Conservation (phyloP, 2,113 vertebrate species). For the Phylloscopus trochiloides region DNA sequence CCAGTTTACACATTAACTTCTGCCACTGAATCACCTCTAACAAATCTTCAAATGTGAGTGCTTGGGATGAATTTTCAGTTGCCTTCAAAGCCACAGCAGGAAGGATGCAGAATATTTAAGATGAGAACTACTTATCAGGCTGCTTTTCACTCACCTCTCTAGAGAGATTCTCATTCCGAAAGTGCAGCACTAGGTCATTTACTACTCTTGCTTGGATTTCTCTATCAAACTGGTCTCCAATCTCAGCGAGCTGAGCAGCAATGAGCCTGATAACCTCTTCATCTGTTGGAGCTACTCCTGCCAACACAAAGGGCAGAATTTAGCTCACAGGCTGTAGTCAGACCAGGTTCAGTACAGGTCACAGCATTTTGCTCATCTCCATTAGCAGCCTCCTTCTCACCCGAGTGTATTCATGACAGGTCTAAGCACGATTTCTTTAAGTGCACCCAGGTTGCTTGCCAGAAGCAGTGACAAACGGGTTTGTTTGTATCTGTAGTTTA, state of each 20-base stretch:
- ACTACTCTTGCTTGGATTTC: slow-evolving; percentile 51
- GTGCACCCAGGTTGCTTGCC: neutral
- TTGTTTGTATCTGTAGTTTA: neutral
- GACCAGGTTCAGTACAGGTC: neutral
- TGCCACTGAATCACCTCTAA: neutral
- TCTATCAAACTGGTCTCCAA: slow-evolving; percentile 69
- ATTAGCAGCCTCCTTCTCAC: neutral
- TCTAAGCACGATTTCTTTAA: neutral
- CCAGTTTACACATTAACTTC: neutral
- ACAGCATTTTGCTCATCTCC: neutral
- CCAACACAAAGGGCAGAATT: neutral
- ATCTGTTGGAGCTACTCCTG: neutral
- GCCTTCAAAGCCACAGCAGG: neutral
- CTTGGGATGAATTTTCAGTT: neutral
- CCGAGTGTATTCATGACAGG: neutral
- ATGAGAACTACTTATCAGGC: neutral
- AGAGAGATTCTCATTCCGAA: slow-evolving; percentile 16
- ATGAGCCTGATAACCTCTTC: slow-evolving; percentile 63
- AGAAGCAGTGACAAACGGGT: neutral
- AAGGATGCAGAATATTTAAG: neutral
- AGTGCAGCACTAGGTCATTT: slow-evolving; percentile 24
- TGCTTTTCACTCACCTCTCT: slow-evolving; percentile 55
- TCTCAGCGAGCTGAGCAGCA: slow-evolving; percentile 60
- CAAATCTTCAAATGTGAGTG: neutral
- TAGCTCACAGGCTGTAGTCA: neutral